These are phyloP conservation scores for Hemicrepidius hirtus DNA, from an alignment of 2,888 invertebrate species.

Conservation along the genomic window DNA sequence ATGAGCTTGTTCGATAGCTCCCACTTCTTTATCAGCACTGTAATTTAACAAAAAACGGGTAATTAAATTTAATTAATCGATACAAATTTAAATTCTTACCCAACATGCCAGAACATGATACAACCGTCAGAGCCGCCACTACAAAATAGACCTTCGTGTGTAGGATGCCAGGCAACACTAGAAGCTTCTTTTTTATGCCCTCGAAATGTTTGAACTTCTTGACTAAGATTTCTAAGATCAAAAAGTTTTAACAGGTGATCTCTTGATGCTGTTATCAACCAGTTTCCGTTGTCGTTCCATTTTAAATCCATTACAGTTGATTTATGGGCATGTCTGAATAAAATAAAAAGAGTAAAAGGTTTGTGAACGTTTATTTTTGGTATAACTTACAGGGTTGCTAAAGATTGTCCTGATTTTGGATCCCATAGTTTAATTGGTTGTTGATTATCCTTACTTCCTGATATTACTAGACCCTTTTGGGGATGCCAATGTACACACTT, in stretches of 20 bases:
- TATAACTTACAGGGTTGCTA: slow-evolving; percentile 91
- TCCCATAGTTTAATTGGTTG: slow-evolving; percentile 99
- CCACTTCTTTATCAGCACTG: slow-evolving; percentile 97
- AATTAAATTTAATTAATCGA: background rate
- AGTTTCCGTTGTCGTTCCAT: slow-evolving; percentile 99
- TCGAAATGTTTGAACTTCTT: slow-evolving; percentile 97
- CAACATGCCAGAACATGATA: slow-evolving; percentile 99
- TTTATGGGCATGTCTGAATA: slow-evolving; percentile 94
- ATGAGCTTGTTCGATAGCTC: slow-evolving; percentile 98
- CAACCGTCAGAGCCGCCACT: slow-evolving; percentile 99
- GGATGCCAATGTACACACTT: slow-evolving; percentile 99
- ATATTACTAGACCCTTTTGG: slow-evolving; percentile 95
- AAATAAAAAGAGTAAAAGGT: slow-evolving; percentile 22
- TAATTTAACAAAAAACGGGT: slow-evolving; percentile 35
- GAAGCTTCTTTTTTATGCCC: slow-evolving; percentile 99
- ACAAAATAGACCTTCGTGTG: slow-evolving; percentile 97
- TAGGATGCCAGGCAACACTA: slow-evolving; percentile 98
- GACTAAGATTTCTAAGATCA: slow-evolving; percentile 95
- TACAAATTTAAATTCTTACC: slow-evolving; percentile 76
- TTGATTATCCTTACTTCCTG: slow-evolving; percentile 99
- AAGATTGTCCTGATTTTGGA: slow-evolving; percentile 95
- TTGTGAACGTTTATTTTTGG: background rate
- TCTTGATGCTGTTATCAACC: slow-evolving; percentile 98
- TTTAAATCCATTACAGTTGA: slow-evolving; percentile 99
- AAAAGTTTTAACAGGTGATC: slow-evolving; percentile 98